Evolutionary conservation across 2,113 vertebrate genomes (phyloP).

Genomic region (Atherinomorus stipes): DNA sequence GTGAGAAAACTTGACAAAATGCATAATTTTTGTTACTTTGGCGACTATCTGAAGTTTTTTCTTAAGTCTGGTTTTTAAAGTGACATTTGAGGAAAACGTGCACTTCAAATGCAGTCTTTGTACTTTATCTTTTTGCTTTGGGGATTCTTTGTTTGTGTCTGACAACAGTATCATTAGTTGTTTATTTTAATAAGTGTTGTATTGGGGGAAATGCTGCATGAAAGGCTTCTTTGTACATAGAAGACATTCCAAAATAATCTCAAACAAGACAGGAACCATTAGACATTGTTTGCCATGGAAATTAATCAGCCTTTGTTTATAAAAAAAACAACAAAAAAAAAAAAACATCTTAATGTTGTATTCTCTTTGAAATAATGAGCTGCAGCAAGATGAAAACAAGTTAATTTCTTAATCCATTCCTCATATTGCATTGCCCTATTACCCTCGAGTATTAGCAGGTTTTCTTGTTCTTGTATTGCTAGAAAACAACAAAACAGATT

Average conservation of each 20-base stretch:
- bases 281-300: constrained; percentile 78
- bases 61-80: constrained; percentile 35
- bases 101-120: constrained; percentile 55
- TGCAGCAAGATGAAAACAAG: constrained; percentile 81
- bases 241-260: constrained; percentile 76
- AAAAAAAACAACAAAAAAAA: constrained; percentile 67
- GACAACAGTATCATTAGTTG: constrained; percentile 59
- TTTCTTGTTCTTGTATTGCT: constrained; percentile 60
- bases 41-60: constrained; percentile 36
- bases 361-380: constrained; percentile 87
- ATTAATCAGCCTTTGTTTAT: constrained; percentile 84
- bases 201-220: constrained; percentile 39
- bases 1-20: constrained; percentile 3
- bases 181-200: constrained; percentile 58
- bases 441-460: constrained; percentile 72
- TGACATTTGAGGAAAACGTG: constrained; percentile 41
- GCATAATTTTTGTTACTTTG: constrained; percentile 9
- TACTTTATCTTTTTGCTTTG: constrained; percentile 56
- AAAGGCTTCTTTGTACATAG: constrained; percentile 66
- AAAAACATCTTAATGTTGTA: constrained; percentile 80
- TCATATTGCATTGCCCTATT: constrained; percentile 77
- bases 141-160: constrained; percentile 56
- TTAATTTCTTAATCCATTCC: constrained; percentile 79
- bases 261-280: constrained; percentile 71
- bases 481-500: constrained; percentile 63